Evolutionary conservation across 2,888 invertebrate genomes (phyloP).

Genomic region (Dryocosmus kuriphilus): DNA sequence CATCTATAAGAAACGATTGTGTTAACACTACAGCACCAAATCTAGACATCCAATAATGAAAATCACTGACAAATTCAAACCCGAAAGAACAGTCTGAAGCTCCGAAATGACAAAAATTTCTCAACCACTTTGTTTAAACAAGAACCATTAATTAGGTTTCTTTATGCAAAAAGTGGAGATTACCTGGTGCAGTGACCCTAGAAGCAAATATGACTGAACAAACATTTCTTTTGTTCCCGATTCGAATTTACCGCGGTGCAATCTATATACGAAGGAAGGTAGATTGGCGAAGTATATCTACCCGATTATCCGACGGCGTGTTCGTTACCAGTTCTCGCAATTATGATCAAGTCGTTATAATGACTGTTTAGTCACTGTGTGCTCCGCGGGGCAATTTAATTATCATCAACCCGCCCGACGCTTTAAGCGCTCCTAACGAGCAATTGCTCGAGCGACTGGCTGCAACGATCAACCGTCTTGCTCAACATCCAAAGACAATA

Average conservation of each 20-base stretch:
- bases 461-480: conserved; percentile 1
- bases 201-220: neutral
- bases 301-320: conserved; percentile 67
- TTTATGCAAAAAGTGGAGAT: neutral
- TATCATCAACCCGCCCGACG: conserved; percentile 63
- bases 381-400: conserved; percentile 72
- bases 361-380: conserved; percentile 72
- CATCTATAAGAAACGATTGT: too few species aligned
- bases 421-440: conserved; percentile 57
- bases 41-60: too few species aligned
- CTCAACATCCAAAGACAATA: conserved; percentile 17
- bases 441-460: conserved; percentile 30
- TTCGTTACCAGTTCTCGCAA: conserved; percentile 69
- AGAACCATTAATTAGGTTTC: neutral
- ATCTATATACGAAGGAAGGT: conserved; percentile 74
- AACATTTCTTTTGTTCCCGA: conserved; percentile 49
- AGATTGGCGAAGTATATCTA: conserved; percentile 57
- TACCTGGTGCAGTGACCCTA: neutral
- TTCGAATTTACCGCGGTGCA: conserved; percentile 71
- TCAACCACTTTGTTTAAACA: neutral
- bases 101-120: neutral
- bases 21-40: too few species aligned
- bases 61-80: too few species aligned
- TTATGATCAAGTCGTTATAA: conserved; percentile 73
- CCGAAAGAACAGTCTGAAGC: neutral